A percentile compares a stretch with the other conserved stretches of the same genome.
These are phyloP conservation scores for Spialia ferax DNA, from an alignment of 2,888 invertebrate genomes.

Conservation along the genomic window DNA sequence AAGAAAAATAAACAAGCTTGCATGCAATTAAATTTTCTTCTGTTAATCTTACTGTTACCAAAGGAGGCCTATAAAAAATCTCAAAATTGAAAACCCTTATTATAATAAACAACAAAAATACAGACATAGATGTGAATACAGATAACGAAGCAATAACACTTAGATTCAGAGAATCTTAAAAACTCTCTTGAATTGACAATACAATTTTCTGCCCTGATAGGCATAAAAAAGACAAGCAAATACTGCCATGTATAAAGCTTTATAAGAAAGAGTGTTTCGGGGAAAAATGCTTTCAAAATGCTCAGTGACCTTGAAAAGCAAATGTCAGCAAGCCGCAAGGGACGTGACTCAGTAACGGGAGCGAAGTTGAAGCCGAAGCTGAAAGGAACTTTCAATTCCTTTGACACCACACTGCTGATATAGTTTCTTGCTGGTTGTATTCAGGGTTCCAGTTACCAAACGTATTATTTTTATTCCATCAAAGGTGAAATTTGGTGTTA, in stretches of 20 bases:
- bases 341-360: conserved; percentile 14
- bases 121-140: too few relatives aligned
- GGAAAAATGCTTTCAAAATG: conserved; percentile 9
- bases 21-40: too few relatives aligned
- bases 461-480: background rate
- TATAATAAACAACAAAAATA: too few relatives aligned
- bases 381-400: conserved; percentile 24
- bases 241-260: background rate
- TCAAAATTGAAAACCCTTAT: too few relatives aligned
- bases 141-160: too few relatives aligned
- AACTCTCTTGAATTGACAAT: background rate
- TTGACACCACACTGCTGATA: conserved; percentile 11
- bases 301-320: conserved; percentile 15
- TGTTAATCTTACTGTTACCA: too few relatives aligned
- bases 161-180: background rate
- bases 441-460: background rate
- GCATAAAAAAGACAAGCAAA: background rate
- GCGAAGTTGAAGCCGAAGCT: conserved; percentile 1
- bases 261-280: background rate
- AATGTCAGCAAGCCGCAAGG: conserved; percentile 3
- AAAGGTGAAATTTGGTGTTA: background rate
- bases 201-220: background rate
- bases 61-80: too few relatives aligned
- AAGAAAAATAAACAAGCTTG: background rate
- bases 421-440: conserved; percentile 10